Evolutionary conservation across 2,797 vertebrate genomes (phyloP).

Genomic region (Telmatherina bonti): DNA sequence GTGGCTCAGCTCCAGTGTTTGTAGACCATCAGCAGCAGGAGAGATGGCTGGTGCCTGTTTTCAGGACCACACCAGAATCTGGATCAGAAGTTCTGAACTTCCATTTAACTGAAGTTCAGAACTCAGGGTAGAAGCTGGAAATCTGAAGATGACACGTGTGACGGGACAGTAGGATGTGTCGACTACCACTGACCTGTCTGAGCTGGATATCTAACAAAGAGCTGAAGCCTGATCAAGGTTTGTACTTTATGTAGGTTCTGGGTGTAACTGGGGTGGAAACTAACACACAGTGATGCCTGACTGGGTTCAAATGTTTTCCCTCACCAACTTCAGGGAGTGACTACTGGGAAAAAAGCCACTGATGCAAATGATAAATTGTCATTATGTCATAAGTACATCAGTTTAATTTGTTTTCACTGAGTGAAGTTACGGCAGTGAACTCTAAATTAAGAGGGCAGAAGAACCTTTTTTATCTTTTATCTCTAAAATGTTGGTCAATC

Average conservation of each 20-base stretch:
- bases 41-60: constrained; percentile 44
- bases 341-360: neutral
- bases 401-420: no score
- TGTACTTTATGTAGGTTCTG: constrained; percentile 24
- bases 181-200: constrained; percentile 50
- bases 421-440: no score
- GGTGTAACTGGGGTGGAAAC: neutral
- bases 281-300: neutral
- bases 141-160: constrained; percentile 11
- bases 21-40: constrained; percentile 38
- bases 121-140: constrained; percentile 4
- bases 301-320: neutral
- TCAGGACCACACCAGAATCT: constrained; percentile 36
- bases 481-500: neutral
- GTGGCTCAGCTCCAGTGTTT: constrained; percentile 44
- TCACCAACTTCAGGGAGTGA: no score
- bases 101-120: constrained; percentile 2
- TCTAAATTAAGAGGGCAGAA: no score
- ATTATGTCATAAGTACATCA: no score
- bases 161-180: constrained; percentile 59
- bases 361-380: neutral
- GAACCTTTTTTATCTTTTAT: neutral
- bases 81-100: constrained; percentile 23
- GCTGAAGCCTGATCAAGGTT: constrained; percentile 50
- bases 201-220: neutral